Conservation (phyloP, 2,113 vertebrate genomes). For the Notothenia coriiceps region DNA sequence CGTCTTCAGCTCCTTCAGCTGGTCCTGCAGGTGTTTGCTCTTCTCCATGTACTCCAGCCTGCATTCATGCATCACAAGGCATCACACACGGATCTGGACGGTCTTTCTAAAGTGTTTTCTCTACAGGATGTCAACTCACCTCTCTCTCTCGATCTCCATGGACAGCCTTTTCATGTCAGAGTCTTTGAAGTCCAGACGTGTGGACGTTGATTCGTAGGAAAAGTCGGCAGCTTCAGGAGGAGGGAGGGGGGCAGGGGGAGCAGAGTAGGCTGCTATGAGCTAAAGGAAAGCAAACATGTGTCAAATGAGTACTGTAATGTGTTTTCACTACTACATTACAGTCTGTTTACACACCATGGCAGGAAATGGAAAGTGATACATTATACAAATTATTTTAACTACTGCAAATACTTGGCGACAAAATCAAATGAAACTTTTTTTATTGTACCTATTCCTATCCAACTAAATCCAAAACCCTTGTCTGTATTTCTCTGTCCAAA, state of each 20-base stretch:
- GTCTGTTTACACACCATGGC: not conserved
- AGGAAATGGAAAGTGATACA: not conserved
- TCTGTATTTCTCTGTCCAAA: not conserved
- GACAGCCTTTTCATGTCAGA: conserved; percentile 93
- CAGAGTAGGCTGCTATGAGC: conserved; percentile 84
- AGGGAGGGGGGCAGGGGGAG: conserved; percentile 69
- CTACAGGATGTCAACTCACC: conserved; percentile 72
- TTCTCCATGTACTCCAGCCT: conserved; percentile 95
- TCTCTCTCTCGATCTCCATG: conserved; percentile 93
- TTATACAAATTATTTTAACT: not conserved
- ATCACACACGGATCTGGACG: not conserved
- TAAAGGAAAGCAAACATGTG: conserved; percentile 35
- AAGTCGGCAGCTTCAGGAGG: conserved; percentile 80
- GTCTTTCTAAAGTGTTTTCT: not conserved
- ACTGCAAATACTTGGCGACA: not conserved
- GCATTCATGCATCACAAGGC: not conserved
- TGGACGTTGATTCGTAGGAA: conserved; percentile 80
- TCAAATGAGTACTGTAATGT: not conserved
- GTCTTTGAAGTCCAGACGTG: conserved; percentile 90
- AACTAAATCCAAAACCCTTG: not conserved
- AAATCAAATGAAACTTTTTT: not conserved
- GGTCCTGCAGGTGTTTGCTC: conserved; percentile 92
- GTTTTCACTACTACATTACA: no score
- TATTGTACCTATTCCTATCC: not conserved
- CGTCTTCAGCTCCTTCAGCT: conserved; percentile 91